Base-by-base conservation (phyloP, 2,113 vertebrate genomes). In the Sardina pilchardus region DNA sequence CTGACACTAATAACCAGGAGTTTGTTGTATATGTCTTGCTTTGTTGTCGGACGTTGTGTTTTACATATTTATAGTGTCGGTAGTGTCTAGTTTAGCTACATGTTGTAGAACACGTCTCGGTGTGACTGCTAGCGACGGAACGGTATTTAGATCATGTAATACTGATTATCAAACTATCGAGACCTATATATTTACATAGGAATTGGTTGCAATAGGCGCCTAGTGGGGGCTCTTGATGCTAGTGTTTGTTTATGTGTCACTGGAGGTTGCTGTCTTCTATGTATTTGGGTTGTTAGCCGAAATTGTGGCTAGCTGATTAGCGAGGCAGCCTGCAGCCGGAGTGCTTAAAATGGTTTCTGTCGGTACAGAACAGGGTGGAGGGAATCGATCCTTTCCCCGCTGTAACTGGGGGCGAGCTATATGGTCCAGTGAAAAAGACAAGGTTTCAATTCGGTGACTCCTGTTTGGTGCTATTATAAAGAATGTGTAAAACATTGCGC, bases 321-420 rank as follows among this genome's bases (percentile, higher is more conserved):
- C 44, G 43, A 80, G 42, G 42, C 81, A 81, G 81, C 19, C 39
- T 43, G 42, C 44, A 47, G 81, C 81, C 81, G 81, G 39, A 47
- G 81, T 85, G 44, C 56, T 84, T 81, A 86, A 86, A 81, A 87
- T 81, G 86, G 71, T 84, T 81, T 84, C 82, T 84, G 83, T 47
- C 75, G 45, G 67, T 87, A 26, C 48, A 30, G 44, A 26, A 45
- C 24, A 81, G 75, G 47, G 84, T 56, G 45, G 45, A 71, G 71
- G 34, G 50, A 81, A 84, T 63, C 53, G 86, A 67, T 83, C 87
- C 81, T 43, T 30, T 87, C 83, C 87, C 42, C 50, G 81, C 83
- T 36, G 0, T 71, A 71, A 71, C 63, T 71, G 26, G n/a, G n/a
- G 63, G n/a, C n/a, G 63, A 30, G 21, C 9, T 4, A n/a, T n/a